Conservation (phyloP, 2,888 invertebrate genomes). For the Rhaphigaster nebulosa region DNA sequence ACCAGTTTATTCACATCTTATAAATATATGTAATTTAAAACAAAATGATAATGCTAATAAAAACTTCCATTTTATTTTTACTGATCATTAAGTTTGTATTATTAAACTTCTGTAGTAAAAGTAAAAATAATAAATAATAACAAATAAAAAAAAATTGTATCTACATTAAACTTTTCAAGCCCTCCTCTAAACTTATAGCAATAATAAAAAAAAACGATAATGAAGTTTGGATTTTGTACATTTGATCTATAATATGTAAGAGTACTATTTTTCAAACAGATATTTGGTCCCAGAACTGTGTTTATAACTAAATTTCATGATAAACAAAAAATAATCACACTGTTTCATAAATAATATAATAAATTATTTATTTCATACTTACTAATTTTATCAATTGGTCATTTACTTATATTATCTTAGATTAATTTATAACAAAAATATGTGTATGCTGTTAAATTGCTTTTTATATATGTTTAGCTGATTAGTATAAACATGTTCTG, state of each 20-base stretch:
- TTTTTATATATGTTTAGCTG: neutral
- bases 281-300: constrained; percentile 53
- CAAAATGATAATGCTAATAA: neutral
- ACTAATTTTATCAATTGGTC: constrained; percentile 31
- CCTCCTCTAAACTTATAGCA: neutral
- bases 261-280: constrained; percentile 28
- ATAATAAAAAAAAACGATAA: neutral
- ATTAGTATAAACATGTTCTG: constrained; percentile 49
- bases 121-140: no score
- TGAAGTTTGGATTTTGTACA: constrained; percentile 12
- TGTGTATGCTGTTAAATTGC: neutral
- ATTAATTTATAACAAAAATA: constrained; percentile 34
- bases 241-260: neutral
- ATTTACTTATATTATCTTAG: constrained; percentile 31
- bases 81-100: neutral
- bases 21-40: constrained; percentile 13
- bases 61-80: neutral
- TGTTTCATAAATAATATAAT: neutral
- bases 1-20: constrained; percentile 37
- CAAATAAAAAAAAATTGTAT: neutral
- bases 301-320: constrained; percentile 39
- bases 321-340: neutral
- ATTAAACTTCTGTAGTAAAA: neutral
- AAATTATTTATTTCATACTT: neutral
- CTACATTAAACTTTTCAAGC: constrained; percentile 10